phyloP scores from a whole-genome alignment of 2,797 vertebrate species.

The Ataeniobius toweri region DNA sequence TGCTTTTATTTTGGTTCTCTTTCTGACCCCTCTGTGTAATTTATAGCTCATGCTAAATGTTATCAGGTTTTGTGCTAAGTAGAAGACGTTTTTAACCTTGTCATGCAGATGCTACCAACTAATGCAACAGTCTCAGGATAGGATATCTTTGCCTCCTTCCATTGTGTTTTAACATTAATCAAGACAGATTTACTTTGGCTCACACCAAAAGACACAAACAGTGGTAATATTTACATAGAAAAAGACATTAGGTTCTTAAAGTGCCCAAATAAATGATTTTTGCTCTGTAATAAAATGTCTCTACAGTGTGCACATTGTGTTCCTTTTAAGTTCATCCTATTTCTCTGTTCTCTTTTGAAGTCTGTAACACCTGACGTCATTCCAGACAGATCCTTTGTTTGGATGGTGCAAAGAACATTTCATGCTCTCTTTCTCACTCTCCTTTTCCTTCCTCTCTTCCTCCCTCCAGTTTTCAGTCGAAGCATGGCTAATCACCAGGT shows the following conservation, averaged over 20 bases:
- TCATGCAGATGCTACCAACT: conserved; percentile 80
- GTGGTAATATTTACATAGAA: conserved; percentile 59
- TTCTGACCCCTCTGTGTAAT: conserved; percentile 28
- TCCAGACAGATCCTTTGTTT: conserved; percentile 46
- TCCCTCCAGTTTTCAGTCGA: conserved; percentile 22
- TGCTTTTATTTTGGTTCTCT: conserved; percentile 7
- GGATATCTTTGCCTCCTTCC: conserved; percentile 44
- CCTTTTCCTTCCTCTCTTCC: conserved; percentile 19
- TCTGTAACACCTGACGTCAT: conserved; percentile 31
- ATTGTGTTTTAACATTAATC: conserved; percentile 46
- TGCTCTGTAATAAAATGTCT: conserved; percentile 41
- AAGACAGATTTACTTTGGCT: conserved; percentile 68
- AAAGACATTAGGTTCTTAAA: conserved; percentile 66
- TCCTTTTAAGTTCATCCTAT: conserved; percentile 56
- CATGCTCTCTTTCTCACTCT: conserved; percentile 50
- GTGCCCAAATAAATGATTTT: conserved; percentile 65
- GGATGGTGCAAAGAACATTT: conserved; percentile 60
- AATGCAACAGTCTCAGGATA: conserved; percentile 75
- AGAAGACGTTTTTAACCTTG: conserved; percentile 42
- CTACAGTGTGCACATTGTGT: conserved; percentile 51
- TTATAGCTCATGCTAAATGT: conserved; percentile 69
- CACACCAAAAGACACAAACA: conserved; percentile 66
- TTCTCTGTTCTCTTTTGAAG: conserved; percentile 30
- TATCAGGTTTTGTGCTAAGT: conserved; percentile 66
- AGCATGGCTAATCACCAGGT: conserved; percentile 62